Base-by-base conservation (phyloP, 2,888 invertebrate species). In the Tenthredo scrophulariae region DNA sequence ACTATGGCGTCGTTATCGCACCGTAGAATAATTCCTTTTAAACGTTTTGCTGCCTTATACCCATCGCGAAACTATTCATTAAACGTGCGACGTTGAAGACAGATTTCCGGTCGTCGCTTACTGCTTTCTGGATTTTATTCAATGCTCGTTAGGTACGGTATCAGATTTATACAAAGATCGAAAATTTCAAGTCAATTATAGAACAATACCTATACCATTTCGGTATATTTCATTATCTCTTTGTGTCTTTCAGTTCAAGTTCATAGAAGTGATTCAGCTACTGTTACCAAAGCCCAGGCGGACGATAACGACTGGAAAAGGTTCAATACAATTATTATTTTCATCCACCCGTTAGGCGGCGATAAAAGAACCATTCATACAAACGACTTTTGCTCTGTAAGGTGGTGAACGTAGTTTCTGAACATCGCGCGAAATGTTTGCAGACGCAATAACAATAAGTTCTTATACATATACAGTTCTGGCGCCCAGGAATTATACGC, bases 381-480 rank as follows among this genome's bases (percentile, higher is more conserved):
- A 4, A 80, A 80, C 40, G 62, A 58, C 80, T 62, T 62, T 80
- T 37, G 37, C 40, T 62, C 77, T 50, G 29, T 40, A 77, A 77
- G 77, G 43, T 10, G 74, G 74, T 13, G n/a, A 74, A 74, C 74
- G 43, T 33, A 46, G 58, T 58, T n/a, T 33, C 50, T 74, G 40
- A 54, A 9, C 18, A 5, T 40, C n/a, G 40, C 62, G 4, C n/a
- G 22, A 40, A 80, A 40, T 62, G 58, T 80, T 54, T 58, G 37
- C 80, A 80, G 58, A 80, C 80, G 40, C 26, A 62, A 62, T 80
- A 62, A 80, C 80, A 62, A 80, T 80, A 80, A 58, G 40, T 37
- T 40, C 50, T 29, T 77, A 77, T 77, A 7, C 37, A 37, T 7
- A 26, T 46, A n/a, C 9, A 40, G 43, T 43, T 74, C 43, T 43